Evolutionary conservation across 2,888 invertebrate species (phyloP).

Genomic region (Noctua comes): DNA sequence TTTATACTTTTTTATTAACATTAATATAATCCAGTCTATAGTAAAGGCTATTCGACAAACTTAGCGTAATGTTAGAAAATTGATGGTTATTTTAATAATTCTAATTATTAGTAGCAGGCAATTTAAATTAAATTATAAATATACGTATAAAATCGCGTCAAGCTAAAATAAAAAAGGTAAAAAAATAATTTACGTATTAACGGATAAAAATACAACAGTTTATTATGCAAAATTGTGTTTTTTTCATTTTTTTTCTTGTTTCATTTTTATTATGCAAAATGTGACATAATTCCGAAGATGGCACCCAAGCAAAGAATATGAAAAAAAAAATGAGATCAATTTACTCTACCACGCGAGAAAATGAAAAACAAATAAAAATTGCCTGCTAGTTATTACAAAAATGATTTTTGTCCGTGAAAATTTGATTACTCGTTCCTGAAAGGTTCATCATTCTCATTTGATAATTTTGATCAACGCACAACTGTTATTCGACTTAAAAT

Average conservation of each 20-base stretch:
- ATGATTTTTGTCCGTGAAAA: slow-evolving; percentile 78
- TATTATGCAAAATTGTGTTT: slow-evolving; percentile 82
- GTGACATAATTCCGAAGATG: slow-evolving; percentile 78
- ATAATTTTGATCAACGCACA: slow-evolving; percentile 83
- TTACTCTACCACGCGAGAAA: slow-evolving; percentile 71
- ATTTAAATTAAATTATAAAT: slow-evolving; percentile 74
- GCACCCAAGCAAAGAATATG: slow-evolving; percentile 84
- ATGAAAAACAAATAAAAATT: slow-evolving; percentile 77
- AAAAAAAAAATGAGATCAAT: slow-evolving; percentile 87
- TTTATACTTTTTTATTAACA: slow-evolving; percentile 87
- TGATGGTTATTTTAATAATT: slow-evolving; percentile 69
- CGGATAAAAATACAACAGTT: slow-evolving; percentile 72
- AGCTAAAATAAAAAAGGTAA: slow-evolving; percentile 65
- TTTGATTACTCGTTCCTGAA: slow-evolving; percentile 68
- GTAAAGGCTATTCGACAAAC: slow-evolving; percentile 90
- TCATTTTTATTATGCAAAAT: slow-evolving; percentile 82
- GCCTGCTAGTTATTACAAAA: slow-evolving; percentile 81
- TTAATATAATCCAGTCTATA: slow-evolving; percentile 90
- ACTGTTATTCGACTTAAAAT: slow-evolving; percentile 77
- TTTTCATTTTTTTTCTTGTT: slow-evolving; percentile 59
- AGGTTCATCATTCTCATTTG: slow-evolving; percentile 61
- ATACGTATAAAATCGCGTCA: slow-evolving; percentile 68
- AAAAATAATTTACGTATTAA: slow-evolving; percentile 69
- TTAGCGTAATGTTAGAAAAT: slow-evolving; percentile 88
- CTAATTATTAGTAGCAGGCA: slow-evolving; percentile 85